Percentiles rank a stretch among this genome's conserved stretches.
Evolutionary conservation across 2,797 vertebrate genomes (phyloP).

Genomic region (Coracias cyanogaster): DNA sequence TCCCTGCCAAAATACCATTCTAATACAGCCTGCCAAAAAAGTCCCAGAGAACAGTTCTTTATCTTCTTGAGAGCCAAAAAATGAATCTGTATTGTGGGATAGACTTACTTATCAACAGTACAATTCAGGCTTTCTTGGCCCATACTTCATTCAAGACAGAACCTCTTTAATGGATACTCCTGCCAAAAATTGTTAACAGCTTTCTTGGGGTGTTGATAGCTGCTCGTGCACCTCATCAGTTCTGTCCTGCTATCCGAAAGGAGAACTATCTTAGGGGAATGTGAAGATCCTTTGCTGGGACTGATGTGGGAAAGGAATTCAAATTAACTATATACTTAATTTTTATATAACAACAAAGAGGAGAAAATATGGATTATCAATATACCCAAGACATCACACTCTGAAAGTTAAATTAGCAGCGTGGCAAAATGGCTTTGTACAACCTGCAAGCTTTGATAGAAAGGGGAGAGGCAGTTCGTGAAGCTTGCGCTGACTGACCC

Average conservation of each 20-base stretch:
- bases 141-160: not conserved
- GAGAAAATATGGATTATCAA: not conserved
- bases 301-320: not conserved
- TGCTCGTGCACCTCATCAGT: slow-evolving; percentile 27
- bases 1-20: slow-evolving; percentile 29
- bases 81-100: not conserved
- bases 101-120: slow-evolving; percentile 18
- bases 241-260: not conserved
- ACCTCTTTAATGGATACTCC: not conserved
- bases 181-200: slow-evolving; percentile 34
- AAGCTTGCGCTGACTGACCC: not conserved
- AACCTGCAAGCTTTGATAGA: not conserved
- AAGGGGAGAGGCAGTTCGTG: not conserved
- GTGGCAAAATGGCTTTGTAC: not conserved
- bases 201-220: slow-evolving; percentile 24
- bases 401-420: not conserved
- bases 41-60: slow-evolving; percentile 3
- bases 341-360: not conserved
- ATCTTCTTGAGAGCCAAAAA: slow-evolving; percentile 7
- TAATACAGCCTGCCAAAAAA: not conserved
- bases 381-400: not conserved
- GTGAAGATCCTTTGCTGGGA: not conserved
- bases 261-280: not conserved
- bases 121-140: not conserved
- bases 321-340: not conserved